Evolutionary conservation across 2,797 vertebrate species (phyloP).

Genomic region (Austrolebias charrua): DNA sequence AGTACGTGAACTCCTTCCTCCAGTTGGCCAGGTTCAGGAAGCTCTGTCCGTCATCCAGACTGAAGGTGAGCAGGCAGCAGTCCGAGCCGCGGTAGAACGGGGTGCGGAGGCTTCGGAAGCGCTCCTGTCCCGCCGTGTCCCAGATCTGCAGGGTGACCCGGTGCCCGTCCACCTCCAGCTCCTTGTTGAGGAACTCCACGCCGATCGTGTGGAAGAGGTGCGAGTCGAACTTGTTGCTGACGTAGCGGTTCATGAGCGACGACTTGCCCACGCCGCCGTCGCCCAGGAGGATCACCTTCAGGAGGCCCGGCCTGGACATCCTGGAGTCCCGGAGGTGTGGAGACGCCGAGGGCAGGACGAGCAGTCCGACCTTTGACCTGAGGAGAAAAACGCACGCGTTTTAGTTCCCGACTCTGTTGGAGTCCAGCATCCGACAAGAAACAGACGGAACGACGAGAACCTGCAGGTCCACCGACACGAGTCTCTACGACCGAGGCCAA

Average conservation of each 20-base stretch:
- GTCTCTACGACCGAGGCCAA: no score
- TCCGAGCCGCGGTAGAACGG: constrained; percentile 97
- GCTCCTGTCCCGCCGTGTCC: constrained; percentile 97
- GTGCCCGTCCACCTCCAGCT: constrained; percentile 93
- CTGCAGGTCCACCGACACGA: no score
- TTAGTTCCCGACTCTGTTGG: no score
- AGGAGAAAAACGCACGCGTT: neutral
- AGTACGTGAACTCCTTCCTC: constrained; percentile 97
- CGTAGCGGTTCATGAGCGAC: constrained; percentile 97
- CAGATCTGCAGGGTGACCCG: constrained; percentile 95
- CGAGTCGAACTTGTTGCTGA: constrained; percentile 94
- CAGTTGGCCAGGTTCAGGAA: constrained; percentile 93
- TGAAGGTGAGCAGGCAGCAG: constrained; percentile 96
- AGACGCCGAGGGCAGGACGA: neutral
- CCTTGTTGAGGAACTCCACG: constrained; percentile 96
- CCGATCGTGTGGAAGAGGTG: constrained; percentile 98
- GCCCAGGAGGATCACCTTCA: constrained; percentile 96
- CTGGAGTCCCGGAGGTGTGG: constrained; percentile 48
- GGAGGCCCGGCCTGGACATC: constrained; percentile 87
- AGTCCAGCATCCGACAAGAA: no score
- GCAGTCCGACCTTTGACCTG: constrained; percentile 16
- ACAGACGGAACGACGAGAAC: no score
- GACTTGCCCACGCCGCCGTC: constrained; percentile 97
- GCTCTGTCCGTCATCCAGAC: constrained; percentile 92
- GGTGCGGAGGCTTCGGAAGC: constrained; percentile 94